These are phyloP conservation scores for Amaurobius ferox DNA, from an alignment of 2,888 invertebrate genomes.

Conservation along the genomic window DNA sequence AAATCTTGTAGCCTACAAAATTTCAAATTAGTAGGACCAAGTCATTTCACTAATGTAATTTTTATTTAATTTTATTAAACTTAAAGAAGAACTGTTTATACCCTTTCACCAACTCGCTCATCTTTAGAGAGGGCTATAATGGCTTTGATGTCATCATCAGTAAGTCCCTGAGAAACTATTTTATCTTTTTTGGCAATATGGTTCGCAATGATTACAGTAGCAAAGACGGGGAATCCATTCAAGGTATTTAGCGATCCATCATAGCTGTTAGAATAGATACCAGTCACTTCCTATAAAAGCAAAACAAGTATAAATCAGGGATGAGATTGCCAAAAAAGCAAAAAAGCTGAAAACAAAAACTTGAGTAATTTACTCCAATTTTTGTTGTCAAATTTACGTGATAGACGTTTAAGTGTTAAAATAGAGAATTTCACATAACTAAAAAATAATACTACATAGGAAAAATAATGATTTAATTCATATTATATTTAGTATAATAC, in stretches of 20 bases:
- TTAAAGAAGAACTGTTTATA: slow-evolving; percentile 39
- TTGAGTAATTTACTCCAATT: background rate
- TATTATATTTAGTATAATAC: no score
- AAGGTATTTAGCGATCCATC: slow-evolving; percentile 97
- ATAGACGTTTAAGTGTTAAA: no score
- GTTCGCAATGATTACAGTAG: slow-evolving; percentile 97
- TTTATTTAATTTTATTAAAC: no score
- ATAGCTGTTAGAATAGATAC: slow-evolving; percentile 97
- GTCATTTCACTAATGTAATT: no score
- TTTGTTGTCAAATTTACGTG: no score
- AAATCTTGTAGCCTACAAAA: no score
- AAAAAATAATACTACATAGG: background rate
- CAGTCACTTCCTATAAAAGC: slow-evolving; percentile 81
- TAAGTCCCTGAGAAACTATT: slow-evolving; percentile 92
- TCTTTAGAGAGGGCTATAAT: slow-evolving; percentile 92
- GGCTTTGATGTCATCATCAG: slow-evolving; percentile 95
- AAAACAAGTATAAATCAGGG: no score
- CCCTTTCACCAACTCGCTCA: slow-evolving; percentile 89
- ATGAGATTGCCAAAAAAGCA: no score
- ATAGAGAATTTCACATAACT: no score
- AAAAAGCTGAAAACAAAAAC: no score
- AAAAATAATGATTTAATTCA: no score
- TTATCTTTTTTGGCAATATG: slow-evolving; percentile 95
- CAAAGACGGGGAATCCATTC: slow-evolving; percentile 96
- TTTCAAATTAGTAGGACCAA: no score